Conservation (phyloP, 2,888 invertebrate species). For the Phorcus lineatus region DNA sequence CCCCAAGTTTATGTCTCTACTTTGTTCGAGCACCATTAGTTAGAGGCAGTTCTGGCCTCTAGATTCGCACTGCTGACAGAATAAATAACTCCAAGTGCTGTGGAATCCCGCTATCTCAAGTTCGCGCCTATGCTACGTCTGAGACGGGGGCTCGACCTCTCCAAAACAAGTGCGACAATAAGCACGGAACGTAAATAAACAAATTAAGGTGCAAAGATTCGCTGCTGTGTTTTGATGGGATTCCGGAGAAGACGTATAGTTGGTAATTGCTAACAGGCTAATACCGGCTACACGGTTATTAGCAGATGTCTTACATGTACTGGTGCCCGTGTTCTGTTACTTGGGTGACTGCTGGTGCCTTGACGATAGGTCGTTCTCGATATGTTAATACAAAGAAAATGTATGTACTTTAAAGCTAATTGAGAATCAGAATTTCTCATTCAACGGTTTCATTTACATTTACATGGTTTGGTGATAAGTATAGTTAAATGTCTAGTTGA, state of each 20-base stretch:
- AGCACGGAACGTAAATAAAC: conserved; percentile 19
- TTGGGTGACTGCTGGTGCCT: no score
- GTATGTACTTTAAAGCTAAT: no score
- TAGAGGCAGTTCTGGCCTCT: not conserved
- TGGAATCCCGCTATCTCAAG: not conserved
- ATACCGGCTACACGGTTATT: not conserved
- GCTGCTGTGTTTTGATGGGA: not conserved
- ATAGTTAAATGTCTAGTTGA: no score
- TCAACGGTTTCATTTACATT: no score
- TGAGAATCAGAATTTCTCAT: no score
- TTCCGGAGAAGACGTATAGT: conserved; percentile 1
- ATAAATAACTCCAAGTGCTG: conserved; percentile 13
- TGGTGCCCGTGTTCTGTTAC: no score
- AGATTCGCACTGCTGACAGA: not conserved
- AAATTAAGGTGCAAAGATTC: conserved; percentile 21
- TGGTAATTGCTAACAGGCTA: conserved; percentile 16
- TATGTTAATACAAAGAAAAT: no score
- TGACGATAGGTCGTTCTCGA: no score
- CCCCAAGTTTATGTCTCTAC: not conserved
- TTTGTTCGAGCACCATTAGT: not conserved
- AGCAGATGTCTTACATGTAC: no score
- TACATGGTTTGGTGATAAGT: no score
- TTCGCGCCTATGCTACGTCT: not conserved
- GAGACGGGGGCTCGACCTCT: not conserved
- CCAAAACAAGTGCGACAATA: not conserved